Evolutionary conservation across 2,888 invertebrate genomes (phyloP).

Genomic region (Ichneumoninae sp.): DNA sequence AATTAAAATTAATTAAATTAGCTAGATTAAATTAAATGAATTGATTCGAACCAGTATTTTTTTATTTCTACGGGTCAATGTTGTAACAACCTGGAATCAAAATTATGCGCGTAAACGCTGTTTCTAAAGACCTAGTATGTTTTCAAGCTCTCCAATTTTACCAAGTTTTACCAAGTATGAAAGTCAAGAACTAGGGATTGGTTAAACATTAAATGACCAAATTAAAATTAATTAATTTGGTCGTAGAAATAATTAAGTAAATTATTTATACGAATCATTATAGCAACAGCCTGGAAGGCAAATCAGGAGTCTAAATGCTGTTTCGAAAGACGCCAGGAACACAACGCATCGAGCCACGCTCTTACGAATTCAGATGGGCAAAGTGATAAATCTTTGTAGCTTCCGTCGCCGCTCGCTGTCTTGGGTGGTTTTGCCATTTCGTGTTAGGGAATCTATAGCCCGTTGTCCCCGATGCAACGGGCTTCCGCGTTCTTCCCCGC

Average conservation of each 20-base stretch:
- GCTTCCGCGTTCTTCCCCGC: conserved; percentile 41
- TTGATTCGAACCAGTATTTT: neutral
- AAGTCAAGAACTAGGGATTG: neutral
- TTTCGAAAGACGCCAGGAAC: conserved; percentile 30
- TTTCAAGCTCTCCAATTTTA: neutral
- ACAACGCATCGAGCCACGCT: neutral
- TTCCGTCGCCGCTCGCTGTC: conserved; percentile 74
- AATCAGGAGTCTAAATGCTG: neutral
- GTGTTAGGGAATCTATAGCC: conserved; percentile 76
- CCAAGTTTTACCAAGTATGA: no score
- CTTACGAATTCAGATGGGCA: conserved; percentile 25
- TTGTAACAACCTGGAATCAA: neutral
- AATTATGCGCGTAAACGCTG: neutral
- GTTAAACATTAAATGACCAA: neutral
- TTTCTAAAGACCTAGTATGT: conserved; percentile 14
- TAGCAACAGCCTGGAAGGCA: neutral
- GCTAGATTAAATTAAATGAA: neutral
- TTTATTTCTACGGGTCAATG: neutral
- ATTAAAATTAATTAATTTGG: no score
- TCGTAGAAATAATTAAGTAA: no score
- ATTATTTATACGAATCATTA: neutral
- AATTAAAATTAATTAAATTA: neutral
- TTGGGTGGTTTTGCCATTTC: conserved; percentile 77
- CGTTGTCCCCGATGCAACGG: conserved; percentile 39
- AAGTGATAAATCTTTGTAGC: conserved; percentile 76